Conservation (phyloP, 2,888 invertebrate species). For the Hyppa rectilinea region DNA sequence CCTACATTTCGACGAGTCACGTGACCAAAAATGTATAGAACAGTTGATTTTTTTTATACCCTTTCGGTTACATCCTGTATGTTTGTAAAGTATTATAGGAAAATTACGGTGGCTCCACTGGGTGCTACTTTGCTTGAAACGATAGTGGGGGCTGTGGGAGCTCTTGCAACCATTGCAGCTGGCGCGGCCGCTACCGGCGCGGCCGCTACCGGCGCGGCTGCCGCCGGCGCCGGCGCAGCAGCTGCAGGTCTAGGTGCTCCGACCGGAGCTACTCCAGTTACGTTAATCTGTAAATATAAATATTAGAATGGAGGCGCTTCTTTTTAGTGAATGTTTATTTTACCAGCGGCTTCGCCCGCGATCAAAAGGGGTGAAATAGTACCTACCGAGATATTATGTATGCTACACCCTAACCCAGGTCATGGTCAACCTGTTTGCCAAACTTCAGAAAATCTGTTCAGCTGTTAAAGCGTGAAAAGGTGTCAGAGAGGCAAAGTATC, state of each 20-base stretch:
- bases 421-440: too few species aligned
- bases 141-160: slow-evolving; percentile 26
- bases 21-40: too few species aligned
- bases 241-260: slow-evolving; percentile 81
- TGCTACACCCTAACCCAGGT: too few species aligned
- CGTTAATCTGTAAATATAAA: slow-evolving; percentile 74
- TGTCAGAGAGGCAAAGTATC: too few species aligned
- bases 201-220: slow-evolving; percentile 88
- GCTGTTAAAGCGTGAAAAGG: too few species aligned
- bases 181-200: slow-evolving; percentile 78
- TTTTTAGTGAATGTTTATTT: background rate
- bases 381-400: too few species aligned
- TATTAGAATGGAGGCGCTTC: background rate
- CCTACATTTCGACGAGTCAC: too few species aligned
- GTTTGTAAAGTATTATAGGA: background rate
- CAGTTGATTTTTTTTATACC: too few species aligned
- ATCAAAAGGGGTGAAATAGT: too few species aligned
- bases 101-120: slow-evolving; percentile 56
- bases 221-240: slow-evolving; percentile 82
- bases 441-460: too few species aligned
- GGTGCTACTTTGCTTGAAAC: slow-evolving; percentile 37
- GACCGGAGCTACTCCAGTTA: slow-evolving; percentile 84
- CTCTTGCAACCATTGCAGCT: background rate
- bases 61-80: too few species aligned
- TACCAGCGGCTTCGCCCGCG: too few species aligned